These are phyloP conservation scores for Corvus cornix DNA, from an alignment of 2,113 vertebrate species.

Conservation along the genomic window DNA sequence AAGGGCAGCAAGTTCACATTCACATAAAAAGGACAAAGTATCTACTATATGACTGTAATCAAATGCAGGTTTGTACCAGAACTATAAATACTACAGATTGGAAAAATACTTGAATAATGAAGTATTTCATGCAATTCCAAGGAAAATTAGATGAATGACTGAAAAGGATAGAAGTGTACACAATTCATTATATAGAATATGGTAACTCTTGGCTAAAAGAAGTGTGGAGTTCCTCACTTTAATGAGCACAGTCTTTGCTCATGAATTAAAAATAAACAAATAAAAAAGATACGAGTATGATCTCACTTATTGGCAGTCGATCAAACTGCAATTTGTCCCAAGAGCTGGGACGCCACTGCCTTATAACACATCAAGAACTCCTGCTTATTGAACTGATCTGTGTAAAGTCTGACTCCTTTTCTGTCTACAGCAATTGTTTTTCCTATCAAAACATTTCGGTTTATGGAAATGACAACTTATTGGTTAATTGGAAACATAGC, in stretches of 20 bases:
- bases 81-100: neutral
- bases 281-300: slow-evolving; percentile 52
- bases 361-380: neutral
- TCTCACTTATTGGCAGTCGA: slow-evolving; percentile 28
- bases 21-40: neutral
- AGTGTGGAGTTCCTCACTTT: slow-evolving; percentile 13
- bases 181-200: slow-evolving; percentile 30
- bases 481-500: neutral
- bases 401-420: neutral
- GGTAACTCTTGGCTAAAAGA: slow-evolving; percentile 37
- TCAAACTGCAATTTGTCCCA: slow-evolving; percentile 51
- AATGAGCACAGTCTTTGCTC: slow-evolving; percentile 55
- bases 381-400: slow-evolving; percentile 1
- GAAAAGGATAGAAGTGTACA: neutral
- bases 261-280: slow-evolving; percentile 69
- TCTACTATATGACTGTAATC: neutral
- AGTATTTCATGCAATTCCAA: slow-evolving; percentile 23
- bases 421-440: slow-evolving; percentile 9
- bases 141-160: slow-evolving; percentile 15
- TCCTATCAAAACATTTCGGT: neutral
- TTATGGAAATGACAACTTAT: slow-evolving; percentile 20
- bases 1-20: neutral
- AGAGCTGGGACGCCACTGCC: slow-evolving; percentile 34
- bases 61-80: slow-evolving; percentile 1
- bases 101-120: slow-evolving; percentile 8